Conservation (phyloP, 2,797 vertebrate genomes). For the Eupleurogrammus muticus region DNA sequence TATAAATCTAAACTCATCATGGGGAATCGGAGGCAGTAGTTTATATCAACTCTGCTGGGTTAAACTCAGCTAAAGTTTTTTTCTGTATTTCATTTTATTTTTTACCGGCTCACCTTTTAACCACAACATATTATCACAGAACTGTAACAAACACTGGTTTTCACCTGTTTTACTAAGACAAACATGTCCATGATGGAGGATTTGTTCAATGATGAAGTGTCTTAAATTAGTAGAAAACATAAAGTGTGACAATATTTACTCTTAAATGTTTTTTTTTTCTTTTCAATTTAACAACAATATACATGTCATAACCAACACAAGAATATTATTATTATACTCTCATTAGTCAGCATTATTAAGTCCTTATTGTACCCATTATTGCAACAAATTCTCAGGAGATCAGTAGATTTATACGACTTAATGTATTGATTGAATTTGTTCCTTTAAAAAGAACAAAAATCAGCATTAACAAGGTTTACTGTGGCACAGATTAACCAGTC, state of each 20-base stretch:
- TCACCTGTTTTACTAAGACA: conserved; percentile 10
- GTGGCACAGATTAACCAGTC: conserved; percentile 75
- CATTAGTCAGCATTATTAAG: conserved; percentile 66
- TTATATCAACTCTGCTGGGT: too few relatives aligned
- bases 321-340: conserved; percentile 48
- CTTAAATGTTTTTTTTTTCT: conserved; percentile 56
- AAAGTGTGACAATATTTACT: conserved; percentile 58
- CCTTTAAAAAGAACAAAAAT: background rate
- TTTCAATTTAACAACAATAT: conserved; percentile 43
- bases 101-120: background rate
- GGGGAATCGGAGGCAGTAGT: background rate
- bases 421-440: background rate
- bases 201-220: conserved; percentile 46
- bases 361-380: conserved; percentile 63
- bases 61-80: background rate
- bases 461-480: conserved; percentile 5
- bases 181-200: conserved; percentile 12
- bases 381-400: background rate
- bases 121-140: conserved; percentile 23
- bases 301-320: conserved; percentile 46
- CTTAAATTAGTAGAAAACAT: conserved; percentile 33
- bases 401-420: background rate
- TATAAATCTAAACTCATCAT: background rate
- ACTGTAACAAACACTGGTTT: conserved; percentile 30
- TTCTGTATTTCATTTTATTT: conserved; percentile 3